Conservation (phyloP, 2,888 invertebrate genomes). For the Dilophus febrilis region DNA sequence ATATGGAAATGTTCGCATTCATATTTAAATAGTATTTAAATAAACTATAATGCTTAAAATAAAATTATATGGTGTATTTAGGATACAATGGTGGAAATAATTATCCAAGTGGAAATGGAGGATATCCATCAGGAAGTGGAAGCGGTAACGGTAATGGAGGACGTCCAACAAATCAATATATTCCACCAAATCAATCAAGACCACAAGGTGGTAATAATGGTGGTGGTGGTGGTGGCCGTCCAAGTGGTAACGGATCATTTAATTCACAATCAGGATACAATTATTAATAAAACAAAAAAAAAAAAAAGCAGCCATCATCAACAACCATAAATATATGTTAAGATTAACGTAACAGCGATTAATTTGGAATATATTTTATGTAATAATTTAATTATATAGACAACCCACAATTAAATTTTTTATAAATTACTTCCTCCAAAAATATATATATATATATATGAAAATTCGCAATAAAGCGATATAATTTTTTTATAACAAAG, state of each 20-base stretch:
- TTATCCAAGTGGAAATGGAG: background rate
- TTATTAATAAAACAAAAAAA: no score
- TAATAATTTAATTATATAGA: no score
- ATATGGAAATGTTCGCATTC: background rate
- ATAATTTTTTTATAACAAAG: no score
- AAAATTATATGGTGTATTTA: background rate
- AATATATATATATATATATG: no score
- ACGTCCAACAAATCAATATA: constrained; percentile 10
- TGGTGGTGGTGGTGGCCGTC: constrained; percentile 10
- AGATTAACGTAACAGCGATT: no score
- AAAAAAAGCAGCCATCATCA: no score
- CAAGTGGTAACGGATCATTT: constrained; percentile 25
- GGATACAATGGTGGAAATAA: background rate
- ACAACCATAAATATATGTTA: no score
- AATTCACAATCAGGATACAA: constrained; percentile 32
- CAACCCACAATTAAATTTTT: no score
- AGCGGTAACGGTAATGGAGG: constrained; percentile 1
- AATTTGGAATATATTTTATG: no score
- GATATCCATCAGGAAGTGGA: constrained; percentile 1
- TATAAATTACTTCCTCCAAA: no score
- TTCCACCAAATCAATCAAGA: constrained; percentile 9
- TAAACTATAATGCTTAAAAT: no score
- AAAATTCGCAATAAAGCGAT: no score
- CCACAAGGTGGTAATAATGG: constrained; percentile 8
- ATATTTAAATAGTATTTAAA: background rate